Evolutionary conservation across 2,113 vertebrate species (phyloP).

Genomic region (Odontophorus gujanensis): DNA sequence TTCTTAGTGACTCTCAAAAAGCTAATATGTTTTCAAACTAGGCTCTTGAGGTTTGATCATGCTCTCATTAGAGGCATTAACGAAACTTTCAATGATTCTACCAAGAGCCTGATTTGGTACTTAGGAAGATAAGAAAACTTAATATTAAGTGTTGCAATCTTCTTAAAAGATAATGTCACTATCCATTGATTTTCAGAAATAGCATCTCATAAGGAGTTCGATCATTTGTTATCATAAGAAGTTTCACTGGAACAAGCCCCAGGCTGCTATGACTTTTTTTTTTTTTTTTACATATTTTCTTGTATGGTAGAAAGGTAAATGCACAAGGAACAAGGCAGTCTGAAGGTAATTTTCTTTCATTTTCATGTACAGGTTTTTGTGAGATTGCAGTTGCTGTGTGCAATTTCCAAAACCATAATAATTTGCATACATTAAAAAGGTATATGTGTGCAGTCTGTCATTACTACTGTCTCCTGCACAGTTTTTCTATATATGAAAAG

Average conservation of each 20-base stretch:
- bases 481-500: slow-evolving; percentile 15
- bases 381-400: slow-evolving; percentile 42
- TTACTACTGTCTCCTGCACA: slow-evolving; percentile 20
- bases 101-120: background rate
- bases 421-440: slow-evolving; percentile 59
- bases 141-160: slow-evolving; percentile 4
- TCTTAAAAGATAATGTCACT: slow-evolving; percentile 10
- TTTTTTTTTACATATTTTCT: slow-evolving; percentile 26
- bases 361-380: slow-evolving; percentile 52
- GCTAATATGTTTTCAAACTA: background rate
- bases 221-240: slow-evolving; percentile 34
- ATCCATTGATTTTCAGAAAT: slow-evolving; percentile 32
- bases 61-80: slow-evolving; percentile 5
- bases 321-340: slow-evolving; percentile 4
- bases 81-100: background rate
- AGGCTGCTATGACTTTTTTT: slow-evolving; percentile 4
- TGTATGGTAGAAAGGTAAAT: slow-evolving; percentile 32
- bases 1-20: background rate
- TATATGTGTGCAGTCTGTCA: background rate
- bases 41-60: background rate
- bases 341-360: slow-evolving; percentile 59
- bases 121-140: slow-evolving; percentile 17
- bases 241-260: background rate
- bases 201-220: background rate
- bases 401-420: slow-evolving; percentile 28